Percentiles rank a stretch among this genome's conserved stretches.
These are phyloP conservation scores for Hestina assimilis DNA, from an alignment of 1,140 invertebrate genomes.

Conservation along the genomic window DNA sequence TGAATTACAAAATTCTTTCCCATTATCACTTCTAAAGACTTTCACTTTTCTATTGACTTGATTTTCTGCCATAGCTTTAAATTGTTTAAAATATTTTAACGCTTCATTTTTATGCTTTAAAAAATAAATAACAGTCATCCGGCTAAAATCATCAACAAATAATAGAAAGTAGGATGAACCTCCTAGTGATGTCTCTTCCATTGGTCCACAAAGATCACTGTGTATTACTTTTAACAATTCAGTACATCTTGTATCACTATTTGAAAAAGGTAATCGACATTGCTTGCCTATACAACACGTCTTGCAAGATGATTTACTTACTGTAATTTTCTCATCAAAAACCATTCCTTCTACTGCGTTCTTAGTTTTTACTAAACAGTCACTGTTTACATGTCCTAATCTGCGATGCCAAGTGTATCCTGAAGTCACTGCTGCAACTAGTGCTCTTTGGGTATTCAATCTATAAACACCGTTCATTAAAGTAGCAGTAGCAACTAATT, in stretches of 20 bases:
- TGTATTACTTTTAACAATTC: constrained; percentile 35
- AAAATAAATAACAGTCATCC: constrained; percentile 9
- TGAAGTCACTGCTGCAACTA: constrained; percentile 9
- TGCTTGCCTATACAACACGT: constrained; percentile 26
- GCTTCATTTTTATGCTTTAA: constrained; percentile 3
- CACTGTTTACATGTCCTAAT: constrained; percentile 32
- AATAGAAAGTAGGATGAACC: constrained; percentile 9
- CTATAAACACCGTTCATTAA: constrained; percentile 26
- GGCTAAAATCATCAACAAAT: constrained; percentile 2
- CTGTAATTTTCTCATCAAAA: constrained; percentile 5
- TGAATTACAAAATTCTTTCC: background rate
- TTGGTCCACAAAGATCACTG: constrained; percentile 36
- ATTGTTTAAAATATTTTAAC: background rate
- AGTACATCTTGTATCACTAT: background rate
- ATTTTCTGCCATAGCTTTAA: constrained; percentile 15
- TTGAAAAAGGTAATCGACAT: constrained; percentile 16
- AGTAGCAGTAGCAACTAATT: constrained; percentile 15
- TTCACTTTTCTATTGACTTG: constrained; percentile 2
- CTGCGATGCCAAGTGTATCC: constrained; percentile 31
- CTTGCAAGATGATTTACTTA: constrained; percentile 16
- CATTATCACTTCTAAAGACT: constrained; percentile 6
- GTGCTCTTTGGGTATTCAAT: constrained; percentile 1
- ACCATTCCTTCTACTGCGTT: constrained; percentile 19
- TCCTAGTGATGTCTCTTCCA: constrained; percentile 6
- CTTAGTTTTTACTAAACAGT: constrained; percentile 20